phyloP scores from a whole-genome alignment of 2,797 vertebrate species.

The Cynopterus sphinx region DNA sequence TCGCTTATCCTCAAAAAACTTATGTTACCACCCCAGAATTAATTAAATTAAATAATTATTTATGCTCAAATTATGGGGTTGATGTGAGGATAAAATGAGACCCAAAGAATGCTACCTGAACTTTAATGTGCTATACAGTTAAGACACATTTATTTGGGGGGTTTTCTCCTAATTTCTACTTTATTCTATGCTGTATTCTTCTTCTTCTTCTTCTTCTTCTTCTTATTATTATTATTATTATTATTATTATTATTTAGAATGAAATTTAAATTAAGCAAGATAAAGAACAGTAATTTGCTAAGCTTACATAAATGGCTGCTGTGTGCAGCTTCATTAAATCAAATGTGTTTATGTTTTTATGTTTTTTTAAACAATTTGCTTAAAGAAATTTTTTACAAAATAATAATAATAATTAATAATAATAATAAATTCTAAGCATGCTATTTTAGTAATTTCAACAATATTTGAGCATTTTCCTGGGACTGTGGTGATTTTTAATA shows the following conservation, averaged over 20 bases:
- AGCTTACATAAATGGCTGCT: background rate
- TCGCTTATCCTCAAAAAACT: background rate
- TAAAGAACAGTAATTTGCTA: background rate
- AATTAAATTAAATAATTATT: background rate
- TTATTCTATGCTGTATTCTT: background rate
- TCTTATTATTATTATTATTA: background rate
- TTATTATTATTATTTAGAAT: background rate
- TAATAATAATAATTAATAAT: no score
- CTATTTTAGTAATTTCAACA: background rate
- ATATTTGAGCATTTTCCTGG: background rate
- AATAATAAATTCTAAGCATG: background rate
- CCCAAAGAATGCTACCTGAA: background rate
- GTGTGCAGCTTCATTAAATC: background rate
- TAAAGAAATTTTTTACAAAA: background rate
- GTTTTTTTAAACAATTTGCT: background rate
- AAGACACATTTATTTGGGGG: background rate
- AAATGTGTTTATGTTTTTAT: background rate
- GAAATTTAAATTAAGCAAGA: background rate
- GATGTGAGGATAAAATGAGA: background rate
- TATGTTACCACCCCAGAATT: background rate
- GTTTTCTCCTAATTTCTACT: background rate
- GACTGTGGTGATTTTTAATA: background rate
- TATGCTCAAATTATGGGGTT: background rate
- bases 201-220: no score
- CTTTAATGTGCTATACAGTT: background rate